Evolutionary conservation across 2,113 vertebrate species (phyloP), one percentile per base, ranked within the genome.

Genomic region (Indicator indicator): DNA sequence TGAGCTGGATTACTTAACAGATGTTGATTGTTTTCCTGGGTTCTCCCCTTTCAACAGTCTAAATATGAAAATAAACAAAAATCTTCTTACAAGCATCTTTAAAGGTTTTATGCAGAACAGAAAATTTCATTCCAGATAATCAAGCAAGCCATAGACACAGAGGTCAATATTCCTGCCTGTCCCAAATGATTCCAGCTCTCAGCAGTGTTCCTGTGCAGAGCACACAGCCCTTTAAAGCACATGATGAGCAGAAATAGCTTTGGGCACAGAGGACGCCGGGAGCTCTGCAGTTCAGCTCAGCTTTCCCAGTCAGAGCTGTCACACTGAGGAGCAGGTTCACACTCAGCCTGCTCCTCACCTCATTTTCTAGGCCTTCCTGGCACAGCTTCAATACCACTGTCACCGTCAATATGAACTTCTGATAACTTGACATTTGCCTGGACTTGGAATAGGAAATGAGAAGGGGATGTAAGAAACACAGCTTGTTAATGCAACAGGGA

Each of bases 1-100:
- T 50, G 82, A 92, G 92, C 92, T 33, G 90, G 64, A 89, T 84
- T 86, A 89, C 90, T 86, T 62, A 95, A 75, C 95, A 96, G 90
- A 92, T 59, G 86, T 84, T 36, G 38, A 44, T 42, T 92, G 72
- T 55, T 91, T 79, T 60, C 90, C 36, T 1, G 7, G 68, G 54
- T 12, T 89, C 84, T 59, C 33, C 77, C 86, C 70, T 58, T 73
- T 16, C 63, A 15, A 30, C 32, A 36, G 4, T 28, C 38, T 44
- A 11, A 65, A 69, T 0, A 19, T 2, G 13, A 77, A 63, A 40
- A 17, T 30, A 13, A 30, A 18, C 32, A 18, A n/a, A 60, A 28
- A 52, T 58, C 46, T 10, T 30, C 79, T 33, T 16, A 1, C 19
- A 14, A 15, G 42, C 9, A 33, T 15, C 28, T 69, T 23, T 44